Conservation (phyloP, 2,113 vertebrate genomes). For the Onychostoma macrolepis region DNA sequence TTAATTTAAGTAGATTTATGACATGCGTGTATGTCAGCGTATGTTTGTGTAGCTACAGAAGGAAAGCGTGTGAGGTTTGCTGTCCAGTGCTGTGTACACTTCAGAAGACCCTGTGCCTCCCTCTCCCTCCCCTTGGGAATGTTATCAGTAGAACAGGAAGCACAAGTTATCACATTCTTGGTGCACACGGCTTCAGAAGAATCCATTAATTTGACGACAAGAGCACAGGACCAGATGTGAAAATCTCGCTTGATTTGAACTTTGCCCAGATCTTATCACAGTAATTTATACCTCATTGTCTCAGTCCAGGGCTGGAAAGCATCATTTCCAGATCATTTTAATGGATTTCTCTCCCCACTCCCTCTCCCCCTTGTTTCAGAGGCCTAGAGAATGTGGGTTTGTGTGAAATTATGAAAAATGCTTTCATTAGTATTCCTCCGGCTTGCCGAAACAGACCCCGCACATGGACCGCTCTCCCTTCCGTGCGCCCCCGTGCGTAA, state of each 20-base stretch:
- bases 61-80: constrained; percentile 35
- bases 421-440: constrained; percentile 54
- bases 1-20: constrained; percentile 42
- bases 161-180: constrained; percentile 71
- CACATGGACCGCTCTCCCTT: constrained; percentile 7
- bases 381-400: constrained; percentile 39
- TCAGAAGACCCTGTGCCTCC: constrained; percentile 41
- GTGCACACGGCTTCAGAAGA: constrained; percentile 65
- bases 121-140: constrained; percentile 51
- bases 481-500: constrained; percentile 32
- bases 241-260: constrained; percentile 77
- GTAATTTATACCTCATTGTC: constrained; percentile 85
- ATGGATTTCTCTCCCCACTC: constrained; percentile 66
- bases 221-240: constrained; percentile 90
- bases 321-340: constrained; percentile 63
- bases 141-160: constrained; percentile 75
- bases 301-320: constrained; percentile 66
- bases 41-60: constrained; percentile 24
- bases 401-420: constrained; percentile 51
- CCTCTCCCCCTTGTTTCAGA: constrained; percentile 43
- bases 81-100: constrained; percentile 32
- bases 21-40: constrained; percentile 25
- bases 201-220: constrained; percentile 77
- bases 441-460: constrained; percentile 37
- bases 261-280: constrained; percentile 85